phyloP scores from a whole-genome alignment of 2,888 invertebrate genomes.

The Coronaproctus castanopsis region DNA sequence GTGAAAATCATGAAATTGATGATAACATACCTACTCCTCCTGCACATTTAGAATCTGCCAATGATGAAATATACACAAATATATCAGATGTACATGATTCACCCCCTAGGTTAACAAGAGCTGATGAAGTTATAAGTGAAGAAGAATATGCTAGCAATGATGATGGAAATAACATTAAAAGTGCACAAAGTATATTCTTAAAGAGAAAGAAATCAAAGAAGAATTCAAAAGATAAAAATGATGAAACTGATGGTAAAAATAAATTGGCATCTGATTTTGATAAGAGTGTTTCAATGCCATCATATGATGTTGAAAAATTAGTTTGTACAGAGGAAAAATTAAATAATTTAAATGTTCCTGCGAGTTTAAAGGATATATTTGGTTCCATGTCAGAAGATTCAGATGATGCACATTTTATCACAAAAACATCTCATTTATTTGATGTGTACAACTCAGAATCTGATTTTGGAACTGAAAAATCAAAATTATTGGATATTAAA shows the following conservation, averaged over 20 bases:
- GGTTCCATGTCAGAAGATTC: constrained; percentile 61
- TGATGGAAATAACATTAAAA: background rate
- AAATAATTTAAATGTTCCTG: background rate
- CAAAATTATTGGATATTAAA: constrained; percentile 10
- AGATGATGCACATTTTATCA: constrained; percentile 16
- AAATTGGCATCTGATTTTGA: background rate
- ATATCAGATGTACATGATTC: background rate
- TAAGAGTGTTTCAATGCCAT: background rate
- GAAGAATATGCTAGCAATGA: background rate
- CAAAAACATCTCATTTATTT: constrained; percentile 16
- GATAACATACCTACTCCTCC: no score
- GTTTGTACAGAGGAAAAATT: background rate
- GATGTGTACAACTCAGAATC: constrained; percentile 34
- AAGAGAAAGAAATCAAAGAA: background rate
- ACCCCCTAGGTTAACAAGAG: background rate
- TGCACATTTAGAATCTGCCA: background rate
- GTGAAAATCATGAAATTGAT: background rate
- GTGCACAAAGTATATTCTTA: no score
- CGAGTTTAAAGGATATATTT: constrained; percentile 44
- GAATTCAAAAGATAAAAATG: background rate
- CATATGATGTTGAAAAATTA: background rate
- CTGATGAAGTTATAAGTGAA: background rate
- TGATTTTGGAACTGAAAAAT: constrained; percentile 21
- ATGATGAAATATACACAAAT: background rate
- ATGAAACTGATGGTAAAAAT: background rate